These are phyloP conservation scores for Margaritifera margaritifera DNA, from an alignment of 2,888 invertebrate species.

Conservation along the genomic window DNA sequence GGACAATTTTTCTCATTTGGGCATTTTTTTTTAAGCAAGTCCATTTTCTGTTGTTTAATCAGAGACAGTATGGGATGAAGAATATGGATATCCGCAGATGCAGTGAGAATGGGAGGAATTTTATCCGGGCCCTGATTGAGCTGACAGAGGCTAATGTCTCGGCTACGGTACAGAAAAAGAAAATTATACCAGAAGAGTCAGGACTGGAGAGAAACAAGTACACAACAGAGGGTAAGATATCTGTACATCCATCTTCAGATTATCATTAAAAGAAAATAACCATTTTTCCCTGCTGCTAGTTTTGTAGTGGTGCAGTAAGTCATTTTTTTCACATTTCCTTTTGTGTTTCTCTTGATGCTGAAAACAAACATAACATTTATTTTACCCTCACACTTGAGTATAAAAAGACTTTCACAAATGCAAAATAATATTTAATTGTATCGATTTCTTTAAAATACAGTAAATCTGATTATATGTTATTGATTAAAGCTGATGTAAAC, in stretches of 20 bases:
- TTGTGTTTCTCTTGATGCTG: no score
- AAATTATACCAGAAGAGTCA: slow-evolving; percentile 18
- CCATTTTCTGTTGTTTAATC: slow-evolving; percentile 2
- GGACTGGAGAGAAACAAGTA: slow-evolving; percentile 43
- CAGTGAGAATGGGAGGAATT: slow-evolving; percentile 54
- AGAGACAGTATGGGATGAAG: slow-evolving; percentile 15
- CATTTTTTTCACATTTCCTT: no score
- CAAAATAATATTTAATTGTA: no score
- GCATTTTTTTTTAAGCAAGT: no score
- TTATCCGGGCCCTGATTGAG: slow-evolving; percentile 61
- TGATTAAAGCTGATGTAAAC: no score
- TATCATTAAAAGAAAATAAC: slow-evolving; percentile 1
- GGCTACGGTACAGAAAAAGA: slow-evolving; percentile 48
- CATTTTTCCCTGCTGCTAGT: background rate
- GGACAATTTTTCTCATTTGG: no score
- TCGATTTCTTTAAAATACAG: no score
- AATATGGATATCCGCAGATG: slow-evolving; percentile 30
- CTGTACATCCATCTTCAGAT: background rate
- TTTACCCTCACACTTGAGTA: no score
- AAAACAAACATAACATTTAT: no score
- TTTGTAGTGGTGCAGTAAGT: background rate
- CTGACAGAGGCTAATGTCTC: slow-evolving; percentile 55
- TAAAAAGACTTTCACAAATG: no score
- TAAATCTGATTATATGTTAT: no score
- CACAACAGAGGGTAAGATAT: slow-evolving; percentile 44